Evolutionary conservation across 2,797 vertebrate genomes (phyloP).

Genomic region (Hafferia zeledoni): DNA sequence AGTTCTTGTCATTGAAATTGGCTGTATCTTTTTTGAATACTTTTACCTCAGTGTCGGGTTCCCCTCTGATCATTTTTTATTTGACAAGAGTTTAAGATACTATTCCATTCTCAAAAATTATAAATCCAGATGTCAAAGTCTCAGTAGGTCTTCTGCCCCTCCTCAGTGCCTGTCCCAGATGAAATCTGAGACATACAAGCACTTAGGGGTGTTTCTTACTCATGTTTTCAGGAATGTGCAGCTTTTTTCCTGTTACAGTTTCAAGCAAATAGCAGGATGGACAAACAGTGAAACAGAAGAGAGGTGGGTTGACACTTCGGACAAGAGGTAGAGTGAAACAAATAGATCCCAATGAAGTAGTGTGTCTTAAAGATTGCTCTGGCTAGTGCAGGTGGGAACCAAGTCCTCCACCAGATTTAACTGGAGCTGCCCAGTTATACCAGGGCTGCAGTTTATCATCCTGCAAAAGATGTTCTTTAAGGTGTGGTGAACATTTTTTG

Average conservation of each 20-base stretch:
- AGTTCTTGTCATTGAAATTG: neutral
- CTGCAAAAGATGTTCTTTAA: neutral
- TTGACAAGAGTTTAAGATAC: neutral
- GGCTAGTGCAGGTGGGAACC: neutral
- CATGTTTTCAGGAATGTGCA: neutral
- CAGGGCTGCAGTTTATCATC: neutral
- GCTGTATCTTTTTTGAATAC: neutral
- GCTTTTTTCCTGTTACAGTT: neutral
- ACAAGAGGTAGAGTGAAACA: neutral
- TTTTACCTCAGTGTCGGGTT: neutral
- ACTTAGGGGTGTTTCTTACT: neutral
- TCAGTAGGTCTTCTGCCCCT: neutral
- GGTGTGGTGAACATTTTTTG: neutral
- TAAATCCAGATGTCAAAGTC: neutral
- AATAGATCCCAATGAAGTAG: neutral
- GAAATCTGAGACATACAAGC: neutral
- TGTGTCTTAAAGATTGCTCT: neutral
- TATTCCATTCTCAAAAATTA: neutral
- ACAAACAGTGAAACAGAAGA: neutral
- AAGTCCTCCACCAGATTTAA: neutral
- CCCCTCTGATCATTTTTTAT: neutral
- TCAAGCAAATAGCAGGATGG: neutral
- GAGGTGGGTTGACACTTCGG: neutral
- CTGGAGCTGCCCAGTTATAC: neutral
- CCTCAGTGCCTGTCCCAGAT: neutral